Conservation (phyloP, 1,140 invertebrate genomes). For the Pogonognathellus flavescens region DNA sequence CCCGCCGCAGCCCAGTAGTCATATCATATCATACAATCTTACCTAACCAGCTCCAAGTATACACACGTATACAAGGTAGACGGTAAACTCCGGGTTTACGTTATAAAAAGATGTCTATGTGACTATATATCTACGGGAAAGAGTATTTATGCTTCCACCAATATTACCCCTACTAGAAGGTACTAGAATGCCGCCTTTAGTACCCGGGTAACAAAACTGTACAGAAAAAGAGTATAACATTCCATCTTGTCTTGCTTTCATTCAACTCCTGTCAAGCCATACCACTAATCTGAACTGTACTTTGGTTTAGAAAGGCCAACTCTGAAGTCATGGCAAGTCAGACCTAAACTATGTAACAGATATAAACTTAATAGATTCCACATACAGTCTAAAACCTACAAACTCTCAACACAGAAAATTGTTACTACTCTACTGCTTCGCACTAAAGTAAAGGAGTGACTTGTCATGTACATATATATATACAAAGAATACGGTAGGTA, state of each 20-base stretch:
- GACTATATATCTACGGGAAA: neutral
- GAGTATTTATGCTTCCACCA: too few relatives aligned
- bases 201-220: neutral
- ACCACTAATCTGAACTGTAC: conserved; percentile 39
- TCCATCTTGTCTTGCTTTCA: conserved; percentile 47
- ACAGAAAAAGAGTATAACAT: conserved; percentile 16
- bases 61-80: neutral
- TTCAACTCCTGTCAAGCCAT: conserved; percentile 40
- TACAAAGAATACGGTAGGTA: too few relatives aligned
- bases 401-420: conserved; percentile 3
- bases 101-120: neutral
- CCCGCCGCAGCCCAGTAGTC: neutral
- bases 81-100: neutral
- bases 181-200: too few relatives aligned
- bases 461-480: too few relatives aligned
- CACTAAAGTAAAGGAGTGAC: neutral
- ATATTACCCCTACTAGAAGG: too few relatives aligned
- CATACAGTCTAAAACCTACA: neutral
- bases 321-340: conserved; percentile 9
- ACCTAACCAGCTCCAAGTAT: neutral
- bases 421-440: conserved; percentile 6
- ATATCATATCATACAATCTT: conserved; percentile 1
- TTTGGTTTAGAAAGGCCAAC: conserved; percentile 3
- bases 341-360: conserved; percentile 20
- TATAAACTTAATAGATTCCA: conserved; percentile 7